Evolutionary conservation across 2,797 vertebrate genomes (phyloP).

Genomic region (Thamnophis elegans): DNA sequence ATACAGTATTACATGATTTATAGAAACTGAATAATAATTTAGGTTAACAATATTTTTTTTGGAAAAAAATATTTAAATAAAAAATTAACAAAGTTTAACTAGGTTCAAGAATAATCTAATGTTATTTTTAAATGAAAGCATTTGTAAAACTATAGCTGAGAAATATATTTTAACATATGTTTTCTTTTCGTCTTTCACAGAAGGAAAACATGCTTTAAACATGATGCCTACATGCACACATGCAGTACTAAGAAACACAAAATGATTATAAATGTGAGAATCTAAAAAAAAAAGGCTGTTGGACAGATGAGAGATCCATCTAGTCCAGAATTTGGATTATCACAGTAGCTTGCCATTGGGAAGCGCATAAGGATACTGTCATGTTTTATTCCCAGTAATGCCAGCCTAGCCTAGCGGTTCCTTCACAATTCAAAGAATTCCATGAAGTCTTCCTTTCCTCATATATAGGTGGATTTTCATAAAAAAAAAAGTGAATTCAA

Average conservation of each 20-base stretch:
- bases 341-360: not conserved
- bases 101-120: too few relatives aligned
- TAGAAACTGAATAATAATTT: not conserved
- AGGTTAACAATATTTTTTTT: not conserved
- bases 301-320: not conserved
- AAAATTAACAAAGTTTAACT: not conserved
- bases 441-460: too few relatives aligned
- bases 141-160: not conserved
- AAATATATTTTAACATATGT: not conserved
- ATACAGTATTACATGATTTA: not conserved
- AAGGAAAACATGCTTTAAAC: not conserved
- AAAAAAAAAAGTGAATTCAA: not conserved
- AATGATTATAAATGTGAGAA: not conserved
- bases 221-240: not conserved
- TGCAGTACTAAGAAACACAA: not conserved
- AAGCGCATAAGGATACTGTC: not conserved
- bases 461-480: not conserved
- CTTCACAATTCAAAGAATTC: not conserved
- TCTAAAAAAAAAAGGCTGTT: not conserved
- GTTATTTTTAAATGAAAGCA: not conserved
- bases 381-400: not conserved
- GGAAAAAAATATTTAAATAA: not conserved
- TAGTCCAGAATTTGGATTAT: not conserved
- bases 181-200: not conserved
- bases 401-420: not conserved